Conservation (phyloP, 1,140 invertebrate genomes). For the Trichonephila clavipes region DNA sequence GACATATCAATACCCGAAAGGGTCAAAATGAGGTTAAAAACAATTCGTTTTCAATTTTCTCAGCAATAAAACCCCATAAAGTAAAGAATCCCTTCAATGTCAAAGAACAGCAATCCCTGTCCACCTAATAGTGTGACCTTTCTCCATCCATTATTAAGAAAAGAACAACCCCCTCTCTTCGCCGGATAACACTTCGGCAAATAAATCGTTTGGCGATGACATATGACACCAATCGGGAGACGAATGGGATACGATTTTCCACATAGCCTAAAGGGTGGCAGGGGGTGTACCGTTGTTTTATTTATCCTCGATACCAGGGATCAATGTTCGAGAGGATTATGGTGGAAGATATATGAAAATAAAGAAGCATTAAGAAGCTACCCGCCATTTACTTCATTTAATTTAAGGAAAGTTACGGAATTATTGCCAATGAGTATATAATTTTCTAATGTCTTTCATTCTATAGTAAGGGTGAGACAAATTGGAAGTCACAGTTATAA, state of each 20-base stretch:
- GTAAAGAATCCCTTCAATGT: not conserved
- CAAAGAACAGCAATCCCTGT: not conserved
- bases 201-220: constrained; percentile 7
- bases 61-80: not conserved
- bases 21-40: too few relatives aligned
- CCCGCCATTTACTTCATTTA: too few relatives aligned
- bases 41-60: too few relatives aligned
- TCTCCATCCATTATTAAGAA: constrained; percentile 23
- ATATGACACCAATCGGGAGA: not conserved
- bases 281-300: not conserved
- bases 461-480: too few relatives aligned
- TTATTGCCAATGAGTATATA: too few relatives aligned
- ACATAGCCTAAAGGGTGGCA: not conserved
- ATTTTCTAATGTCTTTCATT: too few relatives aligned
- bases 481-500: too few relatives aligned
- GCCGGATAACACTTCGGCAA: not conserved
- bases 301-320: not conserved
- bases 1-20: too few relatives aligned
- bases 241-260: not conserved
- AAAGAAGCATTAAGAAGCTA: too few relatives aligned
- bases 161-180: not conserved
- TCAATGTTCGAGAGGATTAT: too few relatives aligned
- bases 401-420: too few relatives aligned
- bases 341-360: too few relatives aligned
- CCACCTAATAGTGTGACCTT: not conserved